Base-by-base conservation (phyloP, 2,888 invertebrate genomes). In the Chymomyza caudatula region DNA sequence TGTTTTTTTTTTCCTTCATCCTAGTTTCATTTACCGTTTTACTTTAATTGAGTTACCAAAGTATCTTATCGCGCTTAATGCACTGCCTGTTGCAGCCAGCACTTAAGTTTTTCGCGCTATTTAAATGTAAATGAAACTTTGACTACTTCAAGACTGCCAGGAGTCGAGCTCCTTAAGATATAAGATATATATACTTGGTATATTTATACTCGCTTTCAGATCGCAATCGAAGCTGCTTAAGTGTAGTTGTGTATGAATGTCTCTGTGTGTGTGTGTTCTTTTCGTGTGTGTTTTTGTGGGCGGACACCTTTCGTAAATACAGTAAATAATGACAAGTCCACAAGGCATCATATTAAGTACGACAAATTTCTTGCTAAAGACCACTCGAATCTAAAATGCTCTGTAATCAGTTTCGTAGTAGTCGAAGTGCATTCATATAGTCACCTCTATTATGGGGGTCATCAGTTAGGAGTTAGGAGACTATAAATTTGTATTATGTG, bases 1-100 rank as follows among this genome's bases (percentile, higher is more conserved):
- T 13, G 37, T 19, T 5, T 52, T 20, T 52, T 19, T 54, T n/a
- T 22, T 37, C 25, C 8, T 43, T 22, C 42, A 20, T 56, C 13
- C 42, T 43, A 23, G 49, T 6, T 11, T 15, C 49, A 56, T 56
- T 42, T 57, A 19, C 2, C 2, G 19, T 20, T 57, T 57, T 57
- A 23, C 13, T 57, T 74, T 84, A 81, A 84, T 81, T 81, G 73
- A 81, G 80, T 81, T 84, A 69, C 74, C 62, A 74, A 75, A 84
- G 78, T 84, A 74, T 71, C 82, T 78, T 84, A 84, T 84, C 71
- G 73, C 49, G 49, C 65, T 65, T 69, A 80, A 83, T 78, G 77
- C 77, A 84, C 82, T 84, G 53, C 54, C 29, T 37, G 29, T 37
- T 37, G 29, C 29, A 37, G 44, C 60, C 43, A 22, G 60, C 25